Percentiles rank a stretch among this genome's conserved stretches.
These are phyloP conservation scores for Halyomorpha halys DNA, from an alignment of 1,140 invertebrate species.

Conservation along the genomic window DNA sequence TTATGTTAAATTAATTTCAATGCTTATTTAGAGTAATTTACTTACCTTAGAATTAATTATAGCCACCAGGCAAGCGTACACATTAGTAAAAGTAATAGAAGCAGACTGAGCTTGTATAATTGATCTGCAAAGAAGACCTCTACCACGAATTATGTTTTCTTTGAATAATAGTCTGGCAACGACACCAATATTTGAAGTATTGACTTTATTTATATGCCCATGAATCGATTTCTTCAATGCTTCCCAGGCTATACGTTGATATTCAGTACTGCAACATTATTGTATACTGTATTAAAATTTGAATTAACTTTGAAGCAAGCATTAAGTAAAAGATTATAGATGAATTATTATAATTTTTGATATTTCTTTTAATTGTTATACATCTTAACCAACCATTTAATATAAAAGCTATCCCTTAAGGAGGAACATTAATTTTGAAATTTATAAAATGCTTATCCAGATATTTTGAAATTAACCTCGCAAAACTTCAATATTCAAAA, in stretches of 20 bases:
- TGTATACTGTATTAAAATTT: no score
- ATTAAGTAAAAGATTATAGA: no score
- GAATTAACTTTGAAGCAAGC: no score
- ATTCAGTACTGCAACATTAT: conserved; percentile 54
- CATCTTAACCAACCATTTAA: no score
- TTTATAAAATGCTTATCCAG: no score
- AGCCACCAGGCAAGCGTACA: conserved; percentile 88
- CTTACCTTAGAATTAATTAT: conserved; percentile 86
- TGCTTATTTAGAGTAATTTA: neutral
- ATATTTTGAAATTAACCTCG: no score
- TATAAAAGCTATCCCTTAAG: no score
- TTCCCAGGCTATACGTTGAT: conserved; percentile 97
- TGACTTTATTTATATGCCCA: conserved; percentile 96
- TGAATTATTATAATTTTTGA: no score
- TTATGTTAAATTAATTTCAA: no score
- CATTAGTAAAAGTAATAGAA: conserved; percentile 94
- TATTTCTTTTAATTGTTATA: no score
- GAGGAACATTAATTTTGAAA: no score
- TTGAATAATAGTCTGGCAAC: conserved; percentile 85
- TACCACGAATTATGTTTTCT: conserved; percentile 91
- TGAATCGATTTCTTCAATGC: conserved; percentile 98
- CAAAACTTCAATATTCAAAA: no score
- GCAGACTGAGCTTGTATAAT: conserved; percentile 94
- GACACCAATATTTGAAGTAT: conserved; percentile 86
- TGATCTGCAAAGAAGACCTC: conserved; percentile 80